These are phyloP conservation scores for Poeciliopsis turrubarensis DNA, from an alignment of 2,113 vertebrate species.

Conservation along the genomic window DNA sequence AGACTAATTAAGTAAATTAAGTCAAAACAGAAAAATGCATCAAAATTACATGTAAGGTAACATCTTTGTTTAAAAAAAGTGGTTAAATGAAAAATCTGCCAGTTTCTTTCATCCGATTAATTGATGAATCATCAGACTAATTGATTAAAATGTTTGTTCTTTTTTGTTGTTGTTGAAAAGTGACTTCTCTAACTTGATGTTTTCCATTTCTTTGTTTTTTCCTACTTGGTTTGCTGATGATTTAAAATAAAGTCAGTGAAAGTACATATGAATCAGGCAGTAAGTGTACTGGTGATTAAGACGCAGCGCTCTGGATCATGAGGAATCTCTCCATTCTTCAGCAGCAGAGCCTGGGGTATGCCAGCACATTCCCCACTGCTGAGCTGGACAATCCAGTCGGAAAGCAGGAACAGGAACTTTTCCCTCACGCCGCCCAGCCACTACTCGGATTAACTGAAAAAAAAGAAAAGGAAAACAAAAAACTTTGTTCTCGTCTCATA, in stretches of 20 bases:
- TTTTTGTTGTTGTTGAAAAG: too few relatives aligned
- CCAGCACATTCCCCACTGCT: conserved; percentile 92
- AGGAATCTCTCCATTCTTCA: conserved; percentile 93
- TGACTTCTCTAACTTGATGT: too few relatives aligned
- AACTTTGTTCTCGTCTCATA: conserved; percentile 33
- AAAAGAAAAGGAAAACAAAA: too few relatives aligned
- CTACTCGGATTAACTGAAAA: conserved; percentile 27
- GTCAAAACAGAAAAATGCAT: too few relatives aligned
- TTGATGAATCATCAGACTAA: too few relatives aligned
- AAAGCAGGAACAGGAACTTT: conserved; percentile 72
- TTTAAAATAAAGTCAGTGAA: neutral
- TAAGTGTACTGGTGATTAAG: conserved; percentile 8
- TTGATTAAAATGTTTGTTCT: too few relatives aligned
- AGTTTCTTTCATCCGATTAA: too few relatives aligned
- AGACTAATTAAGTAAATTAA: too few relatives aligned
- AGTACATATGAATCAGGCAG: neutral
- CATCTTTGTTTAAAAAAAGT: too few relatives aligned
- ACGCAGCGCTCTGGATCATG: conserved; percentile 65
- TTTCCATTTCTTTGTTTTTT: neutral
- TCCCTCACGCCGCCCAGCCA: conserved; percentile 35
- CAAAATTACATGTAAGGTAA: too few relatives aligned
- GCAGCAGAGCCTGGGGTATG: conserved; percentile 83
- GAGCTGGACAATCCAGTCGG: conserved; percentile 88
- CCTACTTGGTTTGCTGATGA: neutral
- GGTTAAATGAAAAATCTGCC: too few relatives aligned